Conservation (phyloP, 2,113 vertebrate species). For the Lasiurus cinereus region DNA sequence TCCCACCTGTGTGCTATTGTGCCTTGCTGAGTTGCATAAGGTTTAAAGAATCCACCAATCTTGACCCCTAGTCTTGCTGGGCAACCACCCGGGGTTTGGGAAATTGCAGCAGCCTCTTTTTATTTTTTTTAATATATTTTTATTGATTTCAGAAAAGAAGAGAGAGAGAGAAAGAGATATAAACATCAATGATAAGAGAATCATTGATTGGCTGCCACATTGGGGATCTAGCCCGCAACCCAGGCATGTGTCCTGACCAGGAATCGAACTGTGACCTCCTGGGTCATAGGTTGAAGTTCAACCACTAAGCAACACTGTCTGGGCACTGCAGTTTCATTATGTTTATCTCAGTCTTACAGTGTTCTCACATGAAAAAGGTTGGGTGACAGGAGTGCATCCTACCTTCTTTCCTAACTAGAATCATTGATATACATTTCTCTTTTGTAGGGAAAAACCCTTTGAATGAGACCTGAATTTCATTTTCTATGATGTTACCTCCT, state of each 20-base stretch:
- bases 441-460: not conserved
- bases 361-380: not conserved
- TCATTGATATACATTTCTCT: not conserved
- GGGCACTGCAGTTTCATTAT: no score
- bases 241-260: no score
- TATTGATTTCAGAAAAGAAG: no score
- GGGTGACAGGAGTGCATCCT: not conserved
- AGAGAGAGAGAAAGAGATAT: no score
- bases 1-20: not conserved
- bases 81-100: not conserved
- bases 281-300: no score
- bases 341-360: not conserved
- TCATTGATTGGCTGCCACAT: no score
- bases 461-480: not conserved
- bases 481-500: not conserved
- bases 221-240: no score
- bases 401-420: not conserved
- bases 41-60: not conserved
- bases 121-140: no score
- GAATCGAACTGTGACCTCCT: no score
- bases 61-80: not conserved
- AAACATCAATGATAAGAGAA: no score
- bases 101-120: not conserved
- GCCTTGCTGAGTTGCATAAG: not conserved
- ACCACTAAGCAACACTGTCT: no score